Evolutionary conservation across 1,140 invertebrate genomes (phyloP).

Genomic region (Nasonia vitripennis): DNA sequence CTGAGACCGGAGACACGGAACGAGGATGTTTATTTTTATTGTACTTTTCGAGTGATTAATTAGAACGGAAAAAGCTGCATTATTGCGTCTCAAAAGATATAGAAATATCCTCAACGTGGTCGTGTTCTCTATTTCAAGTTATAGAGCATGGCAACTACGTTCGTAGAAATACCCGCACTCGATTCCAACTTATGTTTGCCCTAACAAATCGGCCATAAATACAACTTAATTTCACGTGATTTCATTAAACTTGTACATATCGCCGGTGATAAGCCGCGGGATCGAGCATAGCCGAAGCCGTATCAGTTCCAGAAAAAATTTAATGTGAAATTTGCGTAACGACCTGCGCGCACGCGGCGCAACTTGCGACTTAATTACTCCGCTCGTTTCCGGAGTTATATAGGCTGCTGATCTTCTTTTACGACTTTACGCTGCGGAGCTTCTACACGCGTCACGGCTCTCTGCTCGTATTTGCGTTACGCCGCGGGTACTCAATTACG

Average conservation of each 20-base stretch:
- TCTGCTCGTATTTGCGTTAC: background rate
- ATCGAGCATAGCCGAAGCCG: background rate
- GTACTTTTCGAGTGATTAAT: no score
- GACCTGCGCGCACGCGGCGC: background rate
- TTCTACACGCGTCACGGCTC: background rate
- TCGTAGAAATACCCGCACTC: no score
- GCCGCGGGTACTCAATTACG: conserved; percentile 15
- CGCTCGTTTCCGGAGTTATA: conserved; percentile 38
- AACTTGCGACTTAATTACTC: conserved; percentile 41
- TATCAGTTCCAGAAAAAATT: conserved; percentile 1
- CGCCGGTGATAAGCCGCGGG: background rate
- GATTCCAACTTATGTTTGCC: no score
- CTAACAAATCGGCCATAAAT: background rate
- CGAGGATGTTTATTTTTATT: no score
- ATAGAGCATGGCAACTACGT: background rate
- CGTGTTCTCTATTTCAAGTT: no score
- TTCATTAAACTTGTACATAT: conserved; percentile 2
- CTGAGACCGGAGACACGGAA: no score
- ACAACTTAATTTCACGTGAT: background rate
- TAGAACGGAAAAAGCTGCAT: background rate
- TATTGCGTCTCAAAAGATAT: background rate
- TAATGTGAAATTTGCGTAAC: conserved; percentile 13
- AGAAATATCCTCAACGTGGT: no score
- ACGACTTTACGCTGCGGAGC: conserved; percentile 39
- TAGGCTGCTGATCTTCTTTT: conserved; percentile 28